Base-by-base conservation (phyloP, 2,113 vertebrate species). In the Chloropsis cyanopogon region DNA sequence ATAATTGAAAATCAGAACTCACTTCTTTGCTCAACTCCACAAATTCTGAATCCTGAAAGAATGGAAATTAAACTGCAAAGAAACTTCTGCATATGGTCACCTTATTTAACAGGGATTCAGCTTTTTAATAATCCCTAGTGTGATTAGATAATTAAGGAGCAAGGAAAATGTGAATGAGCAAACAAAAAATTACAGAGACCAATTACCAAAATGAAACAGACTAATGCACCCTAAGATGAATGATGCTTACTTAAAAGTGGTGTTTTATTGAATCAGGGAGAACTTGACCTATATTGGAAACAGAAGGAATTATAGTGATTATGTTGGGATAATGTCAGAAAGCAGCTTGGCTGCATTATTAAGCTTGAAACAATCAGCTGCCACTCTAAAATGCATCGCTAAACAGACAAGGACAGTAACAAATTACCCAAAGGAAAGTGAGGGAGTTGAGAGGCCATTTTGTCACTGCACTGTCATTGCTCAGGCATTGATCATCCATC, bases 231-330 rank as follows among this genome's bases (percentile, higher is more conserved):
- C 50, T 79, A 90, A 64, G 78, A 96, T 85, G 94, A 97, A 91
- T 76, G 88, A 97, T 82, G 89, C 76, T 96, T 95, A 57, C 85
- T 95, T 93, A 47, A 92, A 96, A 87, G 33, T 26, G 35, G 37
- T 85, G 47, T 79, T 91, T 92, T 92, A 79, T 95, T 97, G 95
- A 95, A 97, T 79, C 82, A 70, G 88, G 44, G 77, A 73, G 69
- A 90, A 49, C 26, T 69, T 95, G 90, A 95, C 95, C 83, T 92
- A 70, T 79, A 72, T 63, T 78, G 90, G 82, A 94, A 96, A 50
- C 61, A 90, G 91, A 92, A 95, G 41, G 88, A 92, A 96, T 96
- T 92, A 91, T 2, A 63, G 79, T 68, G 94, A 97, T 97, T 95
- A 88, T 47, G 52, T 81, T 94, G 96, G 92, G 76, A 82, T 88